Conservation (phyloP, 2,797 vertebrate species). For the Chelidonichthys spinosus region DNA sequence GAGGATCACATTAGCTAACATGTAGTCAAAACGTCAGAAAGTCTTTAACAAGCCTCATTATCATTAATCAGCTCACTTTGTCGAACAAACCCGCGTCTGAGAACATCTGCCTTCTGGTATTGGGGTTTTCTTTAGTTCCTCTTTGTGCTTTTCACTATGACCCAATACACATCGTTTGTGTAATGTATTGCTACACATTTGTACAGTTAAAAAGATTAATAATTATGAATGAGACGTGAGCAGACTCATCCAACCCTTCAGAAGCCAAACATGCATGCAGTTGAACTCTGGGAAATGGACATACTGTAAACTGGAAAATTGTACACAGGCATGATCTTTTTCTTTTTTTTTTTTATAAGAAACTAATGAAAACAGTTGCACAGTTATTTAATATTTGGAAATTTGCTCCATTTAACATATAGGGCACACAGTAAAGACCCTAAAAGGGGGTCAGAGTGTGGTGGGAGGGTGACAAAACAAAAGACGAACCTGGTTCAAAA, state of each 20-base stretch:
- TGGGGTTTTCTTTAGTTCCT: slow-evolving; percentile 49
- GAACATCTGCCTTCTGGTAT: neutral
- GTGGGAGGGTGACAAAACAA: neutral
- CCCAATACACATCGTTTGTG: slow-evolving; percentile 14
- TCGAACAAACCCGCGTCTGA: neutral
- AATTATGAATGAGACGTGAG: neutral
- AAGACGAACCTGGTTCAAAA: neutral
- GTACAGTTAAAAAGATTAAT: neutral
- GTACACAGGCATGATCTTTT: neutral
- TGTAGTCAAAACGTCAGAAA: neutral
- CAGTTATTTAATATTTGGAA: neutral
- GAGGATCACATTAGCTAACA: neutral
- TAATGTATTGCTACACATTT: neutral
- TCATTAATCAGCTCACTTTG: neutral
- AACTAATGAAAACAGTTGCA: neutral
- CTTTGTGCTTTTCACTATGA: slow-evolving; percentile 56
- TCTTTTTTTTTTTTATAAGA: neutral
- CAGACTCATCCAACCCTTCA: neutral
- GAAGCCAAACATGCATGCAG: neutral
- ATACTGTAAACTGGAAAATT: neutral
- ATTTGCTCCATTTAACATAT: neutral
- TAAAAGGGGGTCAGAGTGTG: neutral
- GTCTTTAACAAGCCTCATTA: neutral
- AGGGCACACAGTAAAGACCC: neutral
- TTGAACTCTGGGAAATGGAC: neutral